A percentile compares a stretch with the other conserved stretches of the same genome.
Evolutionary conservation across 2,113 vertebrate genomes (phyloP).

Genomic region (Sarotherodon lohbergeri): DNA sequence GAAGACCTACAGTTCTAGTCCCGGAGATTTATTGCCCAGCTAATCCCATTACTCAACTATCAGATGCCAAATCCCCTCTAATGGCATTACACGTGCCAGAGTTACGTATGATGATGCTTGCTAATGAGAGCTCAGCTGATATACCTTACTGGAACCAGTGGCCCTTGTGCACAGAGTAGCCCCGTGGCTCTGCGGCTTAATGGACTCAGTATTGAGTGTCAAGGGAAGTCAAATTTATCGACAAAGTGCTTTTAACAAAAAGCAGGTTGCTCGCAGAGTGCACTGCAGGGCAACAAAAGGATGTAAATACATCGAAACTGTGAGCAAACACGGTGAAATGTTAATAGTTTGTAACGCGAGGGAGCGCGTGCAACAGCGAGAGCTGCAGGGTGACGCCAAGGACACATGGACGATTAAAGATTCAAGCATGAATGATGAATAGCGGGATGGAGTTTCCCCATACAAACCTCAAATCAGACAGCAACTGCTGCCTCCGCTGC

Average conservation of each 20-base stretch:
- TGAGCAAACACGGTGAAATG: background rate
- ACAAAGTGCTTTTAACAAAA: slow-evolving; percentile 70
- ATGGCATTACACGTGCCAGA: slow-evolving; percentile 77
- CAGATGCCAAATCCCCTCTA: slow-evolving; percentile 81
- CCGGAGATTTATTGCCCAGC: slow-evolving; percentile 56
- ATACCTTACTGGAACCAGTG: slow-evolving; percentile 65
- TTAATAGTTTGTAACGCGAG: background rate
- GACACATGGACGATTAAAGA: slow-evolving; percentile 1
- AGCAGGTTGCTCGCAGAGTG: slow-evolving; percentile 56
- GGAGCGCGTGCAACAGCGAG: background rate
- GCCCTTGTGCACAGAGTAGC: slow-evolving; percentile 33
- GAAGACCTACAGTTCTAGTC: slow-evolving; percentile 43
- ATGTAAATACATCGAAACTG: slow-evolving; percentile 44
- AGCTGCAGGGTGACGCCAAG: background rate
- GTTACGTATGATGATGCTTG: slow-evolving; percentile 69
- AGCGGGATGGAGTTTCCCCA: slow-evolving; percentile 26
- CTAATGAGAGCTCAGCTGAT: slow-evolving; percentile 64
- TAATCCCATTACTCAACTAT: slow-evolving; percentile 83
- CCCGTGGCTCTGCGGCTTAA: slow-evolving; percentile 56
- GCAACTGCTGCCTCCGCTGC: background rate
- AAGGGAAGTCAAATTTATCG: slow-evolving; percentile 64
- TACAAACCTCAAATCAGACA: background rate
- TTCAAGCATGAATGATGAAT: slow-evolving; percentile 25
- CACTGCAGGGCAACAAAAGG: slow-evolving; percentile 31
- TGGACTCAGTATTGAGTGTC: slow-evolving; percentile 69